A percentile compares a stretch with the other conserved stretches of the same genome.
These are phyloP conservation scores for Drosophila suzukii DNA, from an alignment of 1,140 invertebrate genomes.

Conservation along the genomic window DNA sequence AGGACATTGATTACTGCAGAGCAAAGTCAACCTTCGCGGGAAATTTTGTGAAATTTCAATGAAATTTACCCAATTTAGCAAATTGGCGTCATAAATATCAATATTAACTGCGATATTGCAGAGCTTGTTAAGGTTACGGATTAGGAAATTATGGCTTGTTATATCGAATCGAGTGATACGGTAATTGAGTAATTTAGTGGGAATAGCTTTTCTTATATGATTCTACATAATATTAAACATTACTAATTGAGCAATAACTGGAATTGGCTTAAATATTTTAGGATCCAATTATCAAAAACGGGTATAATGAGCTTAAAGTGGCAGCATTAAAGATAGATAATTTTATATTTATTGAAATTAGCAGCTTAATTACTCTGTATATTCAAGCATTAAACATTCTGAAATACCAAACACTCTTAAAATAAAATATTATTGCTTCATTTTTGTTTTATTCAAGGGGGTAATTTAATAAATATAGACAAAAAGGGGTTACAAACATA, in stretches of 20 bases:
- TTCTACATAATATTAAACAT: background rate
- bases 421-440: too few relatives aligned
- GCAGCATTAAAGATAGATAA: background rate
- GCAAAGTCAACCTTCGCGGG: background rate
- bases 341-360: too few relatives aligned
- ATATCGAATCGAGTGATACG: constrained; percentile 1
- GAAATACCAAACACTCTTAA: too few relatives aligned
- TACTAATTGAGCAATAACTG: constrained; percentile 1
- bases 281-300: background rate
- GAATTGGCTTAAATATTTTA: background rate
- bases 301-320: background rate
- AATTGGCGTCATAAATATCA: constrained; percentile 35
- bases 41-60: constrained; percentile 15
- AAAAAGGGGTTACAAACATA: background rate
- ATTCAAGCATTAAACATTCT: too few relatives aligned
- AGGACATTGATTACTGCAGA: constrained; percentile 26
- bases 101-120: constrained; percentile 14
- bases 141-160: constrained; percentile 18
- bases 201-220: background rate
- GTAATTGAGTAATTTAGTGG: constrained; percentile 25
- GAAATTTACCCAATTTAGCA: constrained; percentile 12
- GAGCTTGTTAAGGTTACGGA: constrained; percentile 23
- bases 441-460: too few relatives aligned
- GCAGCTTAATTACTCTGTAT: too few relatives aligned
- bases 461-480: background rate